Percentiles rank a stretch among this genome's conserved stretches.
phyloP scores from a whole-genome alignment of 2,888 invertebrate species.

The Eupithecia dodoneata region DNA sequence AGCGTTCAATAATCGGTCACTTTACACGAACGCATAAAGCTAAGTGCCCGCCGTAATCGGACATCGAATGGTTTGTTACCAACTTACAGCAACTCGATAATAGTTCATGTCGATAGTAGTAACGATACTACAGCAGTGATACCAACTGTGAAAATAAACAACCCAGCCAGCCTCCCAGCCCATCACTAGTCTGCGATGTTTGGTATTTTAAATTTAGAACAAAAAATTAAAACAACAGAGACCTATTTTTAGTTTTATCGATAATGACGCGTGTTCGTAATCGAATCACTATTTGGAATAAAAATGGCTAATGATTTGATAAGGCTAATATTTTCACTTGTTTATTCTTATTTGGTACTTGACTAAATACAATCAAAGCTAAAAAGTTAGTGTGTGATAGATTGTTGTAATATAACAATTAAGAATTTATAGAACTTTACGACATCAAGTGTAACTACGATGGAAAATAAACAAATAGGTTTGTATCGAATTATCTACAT shows the following conservation, averaged over 20 bases:
- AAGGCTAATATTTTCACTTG: background rate
- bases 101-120: too few relatives aligned
- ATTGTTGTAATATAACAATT: too few relatives aligned
- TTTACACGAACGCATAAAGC: conserved; percentile 61
- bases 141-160: conserved; percentile 69
- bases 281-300: background rate
- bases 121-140: conserved; percentile 47
- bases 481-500: background rate
- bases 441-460: too few relatives aligned
- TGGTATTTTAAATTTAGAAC: conserved; percentile 43
- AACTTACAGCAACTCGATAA: conserved; percentile 48
- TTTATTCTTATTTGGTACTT: background rate
- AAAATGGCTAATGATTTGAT: background rate
- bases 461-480: background rate
- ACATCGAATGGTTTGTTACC: conserved; percentile 64
- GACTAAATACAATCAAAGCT: too few relatives aligned
- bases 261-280: background rate
- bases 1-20: conserved; percentile 65
- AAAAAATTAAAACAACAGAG: conserved; percentile 1
- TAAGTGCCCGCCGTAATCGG: conserved; percentile 63
- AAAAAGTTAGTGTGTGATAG: too few relatives aligned
- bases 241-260: conserved; percentile 26
- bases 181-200: conserved; percentile 57
- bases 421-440: too few relatives aligned
- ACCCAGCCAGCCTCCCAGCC: conserved; percentile 47